Percentiles rank a stretch among this genome's conserved stretches.
phyloP scores from a whole-genome alignment of 2,888 invertebrate species.

The Busseola fusca region DNA sequence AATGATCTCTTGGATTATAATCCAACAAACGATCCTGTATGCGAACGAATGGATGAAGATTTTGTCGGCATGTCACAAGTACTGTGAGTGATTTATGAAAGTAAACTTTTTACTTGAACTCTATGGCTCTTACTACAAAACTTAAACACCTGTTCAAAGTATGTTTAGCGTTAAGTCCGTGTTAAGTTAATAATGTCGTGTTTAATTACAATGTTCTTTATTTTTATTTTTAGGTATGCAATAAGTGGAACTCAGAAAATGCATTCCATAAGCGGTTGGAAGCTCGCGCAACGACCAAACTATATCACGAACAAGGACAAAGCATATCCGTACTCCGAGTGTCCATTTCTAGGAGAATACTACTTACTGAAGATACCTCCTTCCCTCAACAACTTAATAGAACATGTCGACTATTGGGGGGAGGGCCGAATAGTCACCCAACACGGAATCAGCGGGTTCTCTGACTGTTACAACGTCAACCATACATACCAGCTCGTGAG shows the following conservation, averaged over 20 bases:
- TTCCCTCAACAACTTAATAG: conserved; percentile 50
- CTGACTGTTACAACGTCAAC: conserved; percentile 72
- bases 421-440: conserved; percentile 66
- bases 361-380: conserved; percentile 67
- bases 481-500: conserved; percentile 69
- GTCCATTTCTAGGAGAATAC: conserved; percentile 71
- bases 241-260: conserved; percentile 23
- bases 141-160: no score
- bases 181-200: no score
- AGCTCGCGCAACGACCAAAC: conserved; percentile 63
- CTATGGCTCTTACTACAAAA: no score
- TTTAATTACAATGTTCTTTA: not conserved
- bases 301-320: conserved; percentile 66
- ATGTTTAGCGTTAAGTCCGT: no score
- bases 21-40: no score
- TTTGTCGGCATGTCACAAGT: no score
- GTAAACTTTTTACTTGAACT: no score
- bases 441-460: conserved; percentile 64
- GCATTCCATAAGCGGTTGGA: conserved; percentile 49
- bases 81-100: no score
- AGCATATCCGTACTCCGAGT: conserved; percentile 71
- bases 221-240: conserved; percentile 22
- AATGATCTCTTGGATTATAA: no score
- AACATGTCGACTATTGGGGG: conserved; percentile 75
- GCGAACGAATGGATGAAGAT: no score